Evolutionary conservation across 2,797 vertebrate genomes (phyloP).

Genomic region (Podarcis lilfordi): DNA sequence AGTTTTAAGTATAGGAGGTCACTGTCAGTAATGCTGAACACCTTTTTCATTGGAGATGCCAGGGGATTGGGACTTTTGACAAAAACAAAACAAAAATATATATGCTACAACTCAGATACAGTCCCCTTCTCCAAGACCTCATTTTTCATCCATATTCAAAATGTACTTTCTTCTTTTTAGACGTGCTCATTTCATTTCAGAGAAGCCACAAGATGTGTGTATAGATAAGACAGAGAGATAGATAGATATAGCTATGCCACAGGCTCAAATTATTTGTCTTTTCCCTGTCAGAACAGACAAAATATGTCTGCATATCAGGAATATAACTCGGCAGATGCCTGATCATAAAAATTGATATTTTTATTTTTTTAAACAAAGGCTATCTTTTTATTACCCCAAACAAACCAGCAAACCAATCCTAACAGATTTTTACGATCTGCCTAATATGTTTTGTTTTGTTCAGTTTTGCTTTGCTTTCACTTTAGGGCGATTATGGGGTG

Average conservation of each 20-base stretch:
- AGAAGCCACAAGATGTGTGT: neutral
- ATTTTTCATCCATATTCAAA: neutral
- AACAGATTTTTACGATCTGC: conserved; percentile 63
- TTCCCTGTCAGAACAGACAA: neutral
- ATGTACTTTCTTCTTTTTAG: conserved; percentile 1
- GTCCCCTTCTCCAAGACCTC: too few species aligned
- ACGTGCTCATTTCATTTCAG: neutral
- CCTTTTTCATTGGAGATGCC: neutral
- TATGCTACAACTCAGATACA: neutral
- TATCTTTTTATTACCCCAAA: conserved; percentile 56
- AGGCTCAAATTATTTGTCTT: neutral
- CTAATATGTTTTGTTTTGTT: conserved; percentile 32
- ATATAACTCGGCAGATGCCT: conserved; percentile 49
- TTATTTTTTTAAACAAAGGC: conserved; percentile 58
- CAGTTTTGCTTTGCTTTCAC: conserved; percentile 42
- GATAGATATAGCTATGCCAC: too few species aligned
- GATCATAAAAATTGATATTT: conserved; percentile 32
- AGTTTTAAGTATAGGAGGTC: neutral
- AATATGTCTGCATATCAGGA: conserved; percentile 58
- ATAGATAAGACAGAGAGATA: too few species aligned
- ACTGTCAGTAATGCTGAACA: neutral
- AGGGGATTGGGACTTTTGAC: neutral
- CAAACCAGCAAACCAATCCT: conserved; percentile 28
- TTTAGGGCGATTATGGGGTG: conserved; percentile 39
- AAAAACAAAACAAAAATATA: neutral